phyloP scores from a whole-genome alignment of 1,140 invertebrate species.

The Onthophagus taurus region DNA sequence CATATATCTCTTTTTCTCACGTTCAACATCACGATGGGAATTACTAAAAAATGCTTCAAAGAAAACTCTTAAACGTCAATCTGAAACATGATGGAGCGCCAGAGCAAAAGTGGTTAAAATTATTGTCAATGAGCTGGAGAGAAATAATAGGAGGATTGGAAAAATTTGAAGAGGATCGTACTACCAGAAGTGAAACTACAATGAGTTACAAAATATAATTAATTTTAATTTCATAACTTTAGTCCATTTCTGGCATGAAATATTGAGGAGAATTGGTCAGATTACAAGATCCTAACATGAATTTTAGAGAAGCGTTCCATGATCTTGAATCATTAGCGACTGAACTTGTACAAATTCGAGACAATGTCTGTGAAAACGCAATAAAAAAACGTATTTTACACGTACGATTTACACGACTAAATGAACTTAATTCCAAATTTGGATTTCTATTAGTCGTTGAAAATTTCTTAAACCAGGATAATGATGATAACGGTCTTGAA shows the following conservation, averaged over 20 bases:
- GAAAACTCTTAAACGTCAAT: neutral
- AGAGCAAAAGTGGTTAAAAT: neutral
- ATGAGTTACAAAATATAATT: constrained; percentile 8
- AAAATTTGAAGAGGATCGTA: neutral
- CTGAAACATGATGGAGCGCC: neutral
- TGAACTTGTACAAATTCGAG: neutral
- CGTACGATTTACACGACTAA: constrained; percentile 4
- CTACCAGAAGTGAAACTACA: constrained; percentile 18
- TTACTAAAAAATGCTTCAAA: too few relatives aligned
- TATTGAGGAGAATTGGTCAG: constrained; percentile 8
- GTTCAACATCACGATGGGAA: neutral
- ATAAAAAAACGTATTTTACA: constrained; percentile 3
- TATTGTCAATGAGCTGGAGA: neutral
- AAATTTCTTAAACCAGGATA: constrained; percentile 3
- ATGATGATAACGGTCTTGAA: constrained; percentile 7
- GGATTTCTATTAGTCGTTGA: constrained; percentile 4
- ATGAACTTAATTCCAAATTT: constrained; percentile 4
- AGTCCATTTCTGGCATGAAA: constrained; percentile 12
- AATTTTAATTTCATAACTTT: constrained; percentile 13
- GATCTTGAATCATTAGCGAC: constrained; percentile 12
- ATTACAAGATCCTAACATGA: constrained; percentile 1
- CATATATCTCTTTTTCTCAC: constrained; percentile 1
- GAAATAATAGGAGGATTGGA: neutral
- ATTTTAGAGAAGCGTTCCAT: constrained; percentile 6
- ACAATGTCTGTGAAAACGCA: neutral